phyloP scores from a whole-genome alignment of 2,113 vertebrate genomes.

The Ibidorhyncha struthersii region DNA sequence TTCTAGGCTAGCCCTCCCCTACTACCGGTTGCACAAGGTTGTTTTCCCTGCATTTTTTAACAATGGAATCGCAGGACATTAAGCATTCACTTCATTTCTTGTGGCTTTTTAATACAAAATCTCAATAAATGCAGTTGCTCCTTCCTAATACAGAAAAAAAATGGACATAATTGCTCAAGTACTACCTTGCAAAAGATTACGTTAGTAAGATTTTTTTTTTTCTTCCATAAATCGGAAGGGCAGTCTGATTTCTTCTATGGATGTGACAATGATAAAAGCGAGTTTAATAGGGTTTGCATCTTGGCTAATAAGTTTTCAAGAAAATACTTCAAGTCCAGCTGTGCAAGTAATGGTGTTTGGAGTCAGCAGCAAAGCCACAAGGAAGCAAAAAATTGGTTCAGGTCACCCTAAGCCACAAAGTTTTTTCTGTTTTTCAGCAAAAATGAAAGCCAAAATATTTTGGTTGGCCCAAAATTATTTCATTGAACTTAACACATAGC shows the following conservation, averaged over 20 bases:
- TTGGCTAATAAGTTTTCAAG: slow-evolving; percentile 13
- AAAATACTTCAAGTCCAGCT: neutral
- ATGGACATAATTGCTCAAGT: neutral
- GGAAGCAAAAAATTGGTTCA: slow-evolving; percentile 20
- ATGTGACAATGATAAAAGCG: neutral
- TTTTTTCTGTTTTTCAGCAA: slow-evolving; percentile 41
- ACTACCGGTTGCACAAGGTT: neutral
- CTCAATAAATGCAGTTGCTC: neutral
- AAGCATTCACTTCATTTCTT: neutral
- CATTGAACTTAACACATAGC: neutral
- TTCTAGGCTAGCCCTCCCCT: neutral
- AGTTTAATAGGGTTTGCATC: neutral
- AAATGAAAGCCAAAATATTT: slow-evolving; percentile 15
- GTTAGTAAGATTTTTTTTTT: neutral
- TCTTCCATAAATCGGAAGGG: neutral
- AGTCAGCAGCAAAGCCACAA: slow-evolving; percentile 42
- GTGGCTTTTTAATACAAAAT: neutral
- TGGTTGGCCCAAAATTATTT: neutral
- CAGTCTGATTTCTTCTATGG: neutral
- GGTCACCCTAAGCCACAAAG: neutral
- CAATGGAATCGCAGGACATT: neutral
- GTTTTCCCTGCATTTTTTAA: neutral
- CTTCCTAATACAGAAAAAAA: neutral
- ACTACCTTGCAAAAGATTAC: neutral
- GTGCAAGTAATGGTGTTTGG: slow-evolving; percentile 12